Conservation (phyloP, 2,113 vertebrate species). For the Rhea americana region DNA sequence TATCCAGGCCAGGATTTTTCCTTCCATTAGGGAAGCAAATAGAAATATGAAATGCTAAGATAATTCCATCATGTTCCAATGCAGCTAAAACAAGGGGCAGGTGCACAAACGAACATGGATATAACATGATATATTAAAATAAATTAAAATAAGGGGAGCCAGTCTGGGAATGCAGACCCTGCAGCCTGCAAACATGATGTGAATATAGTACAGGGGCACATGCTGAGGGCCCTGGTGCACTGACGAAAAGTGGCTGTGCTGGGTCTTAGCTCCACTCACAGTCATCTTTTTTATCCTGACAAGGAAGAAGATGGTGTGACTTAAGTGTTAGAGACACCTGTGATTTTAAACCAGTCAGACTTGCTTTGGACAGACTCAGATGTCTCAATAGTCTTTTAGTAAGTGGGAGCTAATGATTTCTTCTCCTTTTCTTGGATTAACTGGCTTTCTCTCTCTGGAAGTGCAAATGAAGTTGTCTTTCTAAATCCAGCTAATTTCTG, state of each 20-base stretch:
- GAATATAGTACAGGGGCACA: neutral
- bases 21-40: neutral
- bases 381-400: neutral
- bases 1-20: neutral
- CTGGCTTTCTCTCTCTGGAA: neutral
- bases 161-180: neutral
- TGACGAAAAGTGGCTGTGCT: neutral
- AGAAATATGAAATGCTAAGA: neutral
- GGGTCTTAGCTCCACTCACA: neutral
- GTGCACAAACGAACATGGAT: neutral
- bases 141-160: neutral
- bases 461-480: neutral
- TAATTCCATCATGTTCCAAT: neutral
- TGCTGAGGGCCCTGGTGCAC: neutral
- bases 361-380: neutral
- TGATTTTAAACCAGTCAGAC: neutral
- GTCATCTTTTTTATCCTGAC: neutral
- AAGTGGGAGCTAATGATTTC: neutral
- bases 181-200: fast-evolving
- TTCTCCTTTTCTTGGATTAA: neutral
- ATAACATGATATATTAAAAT: neutral
- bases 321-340: neutral
- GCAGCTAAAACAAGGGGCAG: neutral
- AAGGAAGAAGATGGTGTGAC: neutral
- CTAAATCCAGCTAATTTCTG: neutral